Evolutionary conservation across 2,113 vertebrate genomes (phyloP).

Genomic region (Trachemys scripta): DNA sequence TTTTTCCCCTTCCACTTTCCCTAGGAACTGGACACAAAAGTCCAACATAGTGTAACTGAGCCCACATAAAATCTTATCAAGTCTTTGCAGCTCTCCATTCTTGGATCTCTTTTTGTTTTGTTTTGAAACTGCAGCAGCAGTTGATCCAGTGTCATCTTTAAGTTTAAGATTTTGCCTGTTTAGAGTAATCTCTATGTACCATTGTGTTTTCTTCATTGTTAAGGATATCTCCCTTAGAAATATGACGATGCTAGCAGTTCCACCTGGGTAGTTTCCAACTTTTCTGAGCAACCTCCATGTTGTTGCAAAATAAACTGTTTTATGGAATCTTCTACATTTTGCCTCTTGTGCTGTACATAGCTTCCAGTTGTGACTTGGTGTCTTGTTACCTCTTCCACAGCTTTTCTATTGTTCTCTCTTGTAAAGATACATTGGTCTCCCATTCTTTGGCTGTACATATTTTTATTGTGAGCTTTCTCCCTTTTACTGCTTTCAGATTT

Average conservation of each 20-base stretch:
- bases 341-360: not conserved
- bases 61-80: not conserved
- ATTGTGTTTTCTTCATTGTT: not conserved
- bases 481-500: conserved; percentile 46
- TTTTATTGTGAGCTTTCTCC: conserved; percentile 32
- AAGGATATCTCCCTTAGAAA: not conserved
- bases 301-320: not conserved
- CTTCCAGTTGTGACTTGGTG: conserved; percentile 15
- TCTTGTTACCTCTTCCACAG: not conserved
- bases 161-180: not conserved
- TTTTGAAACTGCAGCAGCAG: not conserved
- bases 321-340: not conserved
- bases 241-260: not conserved
- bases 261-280: not conserved
- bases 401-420: not conserved
- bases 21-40: not conserved
- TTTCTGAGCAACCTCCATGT: not conserved
- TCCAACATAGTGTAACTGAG: not conserved
- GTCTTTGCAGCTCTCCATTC: not conserved
- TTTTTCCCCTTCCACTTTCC: not conserved
- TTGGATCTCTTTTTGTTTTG: fast-evolving
- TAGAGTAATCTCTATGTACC: not conserved
- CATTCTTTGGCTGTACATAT: not conserved
- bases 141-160: not conserved
- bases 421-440: conserved; percentile 6